Evolutionary conservation across 2,888 invertebrate genomes (phyloP), one percentile per base, ranked within the genome.

Genomic region (Epicampocera succincta): DNA sequence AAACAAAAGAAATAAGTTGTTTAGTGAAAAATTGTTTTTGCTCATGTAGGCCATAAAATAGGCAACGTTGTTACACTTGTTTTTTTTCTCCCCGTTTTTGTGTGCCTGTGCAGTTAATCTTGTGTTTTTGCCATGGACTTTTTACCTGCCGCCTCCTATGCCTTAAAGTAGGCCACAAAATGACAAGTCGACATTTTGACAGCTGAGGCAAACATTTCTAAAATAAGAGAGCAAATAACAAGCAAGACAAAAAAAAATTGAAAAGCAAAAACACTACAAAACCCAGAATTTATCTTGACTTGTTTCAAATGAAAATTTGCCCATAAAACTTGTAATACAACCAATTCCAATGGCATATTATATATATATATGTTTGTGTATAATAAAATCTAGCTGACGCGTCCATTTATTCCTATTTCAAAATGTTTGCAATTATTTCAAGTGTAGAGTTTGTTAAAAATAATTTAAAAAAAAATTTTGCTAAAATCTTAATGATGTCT

Each of bases 141-240:
- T 9, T 33, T 33, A 69, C 58, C 82, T 65, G 44, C 65, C 56
- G n/a, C n/a, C n/a, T n/a, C n/a, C n/a, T n/a, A n/a, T n/a, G n/a
- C 50, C 72, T 71, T 66, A 66, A 82, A 78, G 82, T 82, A 78
- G 82, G 82, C 82, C 82, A 82, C 78, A 82, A 71, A 82, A 65
- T 82, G 78, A 78, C 74, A 82, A 74, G 77, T 82, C 65, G 77
- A 82, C 81, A 69, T 74, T 74, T 25, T 82, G 82, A 82, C 82
- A 82, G 78, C 52, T 78, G 46, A 78, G 52, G 60, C 77, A 74
- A 82, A 74, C 56, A 65, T 40, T 58, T 68, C 38, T 72, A 76
- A 81, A 76, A 69, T 52, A 48, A 38, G 12, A 44, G 15, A 60
- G 25, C 38, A 44, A 63, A 52, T 68, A 66, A 56, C 29, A 12